Percentiles rank a stretch among this genome's conserved stretches.
Evolutionary conservation across 2,888 invertebrate genomes (phyloP).

Genomic region (Hemistola chrysoprasaria): DNA sequence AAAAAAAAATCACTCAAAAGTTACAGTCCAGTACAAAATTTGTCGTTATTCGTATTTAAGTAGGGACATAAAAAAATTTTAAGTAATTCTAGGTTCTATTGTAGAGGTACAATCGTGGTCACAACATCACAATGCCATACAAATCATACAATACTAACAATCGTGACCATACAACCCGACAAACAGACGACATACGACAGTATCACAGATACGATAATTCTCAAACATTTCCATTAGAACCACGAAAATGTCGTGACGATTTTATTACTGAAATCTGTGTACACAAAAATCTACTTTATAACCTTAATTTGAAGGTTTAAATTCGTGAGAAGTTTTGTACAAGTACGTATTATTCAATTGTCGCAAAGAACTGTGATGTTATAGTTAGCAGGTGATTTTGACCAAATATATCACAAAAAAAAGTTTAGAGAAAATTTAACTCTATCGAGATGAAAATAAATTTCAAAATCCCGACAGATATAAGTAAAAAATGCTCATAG

Average conservation of each 20-base stretch:
- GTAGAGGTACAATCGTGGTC: slow-evolving; percentile 12
- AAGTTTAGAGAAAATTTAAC: too few relatives aligned
- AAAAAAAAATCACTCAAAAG: too few relatives aligned
- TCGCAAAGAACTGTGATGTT: slow-evolving; percentile 52
- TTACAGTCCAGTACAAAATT: too few relatives aligned
- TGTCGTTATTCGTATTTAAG: too few relatives aligned
- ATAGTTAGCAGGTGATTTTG: slow-evolving; percentile 43
- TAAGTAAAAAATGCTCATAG: too few relatives aligned
- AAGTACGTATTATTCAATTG: slow-evolving; percentile 33
- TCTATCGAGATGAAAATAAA: too few relatives aligned
- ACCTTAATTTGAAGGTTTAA: accelerated
- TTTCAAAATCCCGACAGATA: too few relatives aligned
- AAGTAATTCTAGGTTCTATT: slow-evolving; percentile 1
- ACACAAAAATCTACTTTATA: slow-evolving; percentile 8
- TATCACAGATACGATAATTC: slow-evolving; percentile 37
- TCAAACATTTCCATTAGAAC: slow-evolving; percentile 40
- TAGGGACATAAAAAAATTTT: too few relatives aligned
- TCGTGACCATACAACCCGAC: slow-evolving; percentile 49
- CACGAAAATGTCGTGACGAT: slow-evolving; percentile 49
- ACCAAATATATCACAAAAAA: slow-evolving; percentile 12
- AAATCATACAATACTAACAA: slow-evolving; percentile 17
- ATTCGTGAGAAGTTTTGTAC: too few relatives aligned
- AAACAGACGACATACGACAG: slow-evolving; percentile 57
- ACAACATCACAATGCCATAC: slow-evolving; percentile 31
- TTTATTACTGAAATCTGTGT: slow-evolving; percentile 24